Evolutionary conservation across 2,113 vertebrate genomes (phyloP), one percentile per base, ranked within the genome.

Genomic region (Seriola rivoliana): DNA sequence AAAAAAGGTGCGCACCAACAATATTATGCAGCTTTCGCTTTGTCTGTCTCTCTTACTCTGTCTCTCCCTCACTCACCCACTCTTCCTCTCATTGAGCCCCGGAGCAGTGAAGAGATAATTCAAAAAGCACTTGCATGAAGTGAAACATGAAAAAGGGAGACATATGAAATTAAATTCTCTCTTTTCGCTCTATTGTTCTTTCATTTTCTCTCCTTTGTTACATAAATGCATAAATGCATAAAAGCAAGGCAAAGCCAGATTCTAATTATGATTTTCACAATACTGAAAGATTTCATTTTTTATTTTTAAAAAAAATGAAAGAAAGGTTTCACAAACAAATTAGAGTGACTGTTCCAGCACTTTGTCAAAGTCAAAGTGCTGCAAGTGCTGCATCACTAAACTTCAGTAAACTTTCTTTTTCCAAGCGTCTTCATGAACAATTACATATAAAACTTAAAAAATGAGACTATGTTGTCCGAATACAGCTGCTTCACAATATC

Each of bases 1-100:
- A 94, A 94, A 94, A 93, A 94, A 89, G 90, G 90, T 93, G 86
- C 76, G 84, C 91, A 93, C 90, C 91, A 94, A 96, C 94, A 94
- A 93, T 91, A 92, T 91, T 91, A 91, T 81, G 80, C 79, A 80
- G 86, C 89, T 91, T 89, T 79, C 36, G 60, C 83, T 88, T 87
- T 87, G 73, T 87, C 85, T 85, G 70, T 82, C 86, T 74, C 46
- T 79, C 71, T 74, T 65, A 62, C 52, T 59, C 52, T 19, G 34
- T 68, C 71, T 71, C 77, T 80, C 32, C 46, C 75, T 85, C 66
- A 38, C 82, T 84, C 85, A 84, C 65, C 85, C 84, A 71, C 90
- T 86, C 89, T 67, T 80, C 81, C 84, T 87, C 85, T 85, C 82
- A 75, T 70, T 83, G 72, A 90, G 88, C 90, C 93, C 90, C 32